phyloP scores from a whole-genome alignment of 1,140 invertebrate species.

The Galleria mellonella region DNA sequence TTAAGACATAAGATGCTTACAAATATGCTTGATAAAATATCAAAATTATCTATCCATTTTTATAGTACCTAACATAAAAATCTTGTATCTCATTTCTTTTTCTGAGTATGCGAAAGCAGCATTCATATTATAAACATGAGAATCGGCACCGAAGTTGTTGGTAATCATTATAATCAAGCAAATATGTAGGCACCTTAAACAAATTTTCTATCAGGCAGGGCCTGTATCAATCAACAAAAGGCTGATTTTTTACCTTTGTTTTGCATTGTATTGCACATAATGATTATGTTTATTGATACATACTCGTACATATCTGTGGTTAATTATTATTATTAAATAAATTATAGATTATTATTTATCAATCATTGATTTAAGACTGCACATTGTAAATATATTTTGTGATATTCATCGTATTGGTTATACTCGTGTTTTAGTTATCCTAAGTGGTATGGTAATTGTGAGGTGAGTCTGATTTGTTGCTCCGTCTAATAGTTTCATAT shows the following conservation, averaged over 20 bases:
- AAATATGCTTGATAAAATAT: no score
- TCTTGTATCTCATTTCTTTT: no score
- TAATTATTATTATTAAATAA: constrained; percentile 24
- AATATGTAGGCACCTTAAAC: no score
- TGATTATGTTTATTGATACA: constrained; percentile 9
- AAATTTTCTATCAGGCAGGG: no score
- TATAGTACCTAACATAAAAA: no score
- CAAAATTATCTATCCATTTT: no score
- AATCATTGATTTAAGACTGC: constrained; percentile 48
- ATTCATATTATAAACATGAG: no score
- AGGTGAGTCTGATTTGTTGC: constrained; percentile 32
- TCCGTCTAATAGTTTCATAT: constrained; percentile 21
- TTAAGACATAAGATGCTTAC: no score
- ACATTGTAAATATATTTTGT: constrained; percentile 45
- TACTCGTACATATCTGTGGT: constrained; percentile 56
- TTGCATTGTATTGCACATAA: background rate
- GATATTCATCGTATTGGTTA: constrained; percentile 27
- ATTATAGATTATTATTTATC: constrained; percentile 16
- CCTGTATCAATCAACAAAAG: background rate
- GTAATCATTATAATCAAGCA: no score
- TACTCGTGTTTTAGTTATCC: constrained; percentile 19
- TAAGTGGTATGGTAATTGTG: constrained; percentile 8
- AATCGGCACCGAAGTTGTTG: no score
- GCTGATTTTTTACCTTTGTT: background rate
- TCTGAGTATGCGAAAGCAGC: no score